Percentiles rank a stretch among this genome's conserved stretches.
Evolutionary conservation across 2,113 vertebrate species (phyloP).

Genomic region (Anthoscopus minutus): DNA sequence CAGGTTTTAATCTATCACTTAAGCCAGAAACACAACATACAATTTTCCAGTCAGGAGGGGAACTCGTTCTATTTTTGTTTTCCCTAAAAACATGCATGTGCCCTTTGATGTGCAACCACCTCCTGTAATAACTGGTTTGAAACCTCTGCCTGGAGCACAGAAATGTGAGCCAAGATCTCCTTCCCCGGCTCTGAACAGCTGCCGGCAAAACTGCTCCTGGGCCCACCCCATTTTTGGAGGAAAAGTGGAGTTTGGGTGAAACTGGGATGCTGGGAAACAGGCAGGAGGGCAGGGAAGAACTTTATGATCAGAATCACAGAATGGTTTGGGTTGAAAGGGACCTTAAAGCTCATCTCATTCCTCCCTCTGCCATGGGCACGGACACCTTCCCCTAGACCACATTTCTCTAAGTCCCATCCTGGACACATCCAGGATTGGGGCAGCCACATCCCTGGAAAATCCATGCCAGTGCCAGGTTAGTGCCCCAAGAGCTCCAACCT

Average conservation of each 20-base stretch:
- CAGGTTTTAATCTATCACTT: slow-evolving; percentile 33
- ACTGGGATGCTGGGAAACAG: background rate
- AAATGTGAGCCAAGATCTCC: background rate
- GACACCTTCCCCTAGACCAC: background rate
- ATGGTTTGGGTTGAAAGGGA: background rate
- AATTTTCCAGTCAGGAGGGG: slow-evolving; percentile 25
- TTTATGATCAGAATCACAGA: background rate
- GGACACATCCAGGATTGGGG: background rate
- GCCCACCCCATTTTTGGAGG: background rate
- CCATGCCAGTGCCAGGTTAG: background rate
- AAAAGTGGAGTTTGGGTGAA: background rate
- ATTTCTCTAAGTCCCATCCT: background rate
- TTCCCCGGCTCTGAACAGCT: background rate
- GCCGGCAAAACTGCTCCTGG: background rate
- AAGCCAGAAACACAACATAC: background rate
- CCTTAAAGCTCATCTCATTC: background rate
- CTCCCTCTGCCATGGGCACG: background rate
- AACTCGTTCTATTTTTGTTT: background rate
- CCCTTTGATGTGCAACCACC: slow-evolving; percentile 44
- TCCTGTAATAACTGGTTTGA: slow-evolving; percentile 37
- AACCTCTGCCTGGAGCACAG: slow-evolving; percentile 8
- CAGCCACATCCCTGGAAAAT: background rate
- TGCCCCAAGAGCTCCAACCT: background rate
- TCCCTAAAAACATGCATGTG: background rate
- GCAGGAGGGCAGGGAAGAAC: background rate